Evolutionary conservation across 2,797 vertebrate genomes (phyloP), one percentile per base, ranked within the genome.

Genomic region (Enoplosus armatus): DNA sequence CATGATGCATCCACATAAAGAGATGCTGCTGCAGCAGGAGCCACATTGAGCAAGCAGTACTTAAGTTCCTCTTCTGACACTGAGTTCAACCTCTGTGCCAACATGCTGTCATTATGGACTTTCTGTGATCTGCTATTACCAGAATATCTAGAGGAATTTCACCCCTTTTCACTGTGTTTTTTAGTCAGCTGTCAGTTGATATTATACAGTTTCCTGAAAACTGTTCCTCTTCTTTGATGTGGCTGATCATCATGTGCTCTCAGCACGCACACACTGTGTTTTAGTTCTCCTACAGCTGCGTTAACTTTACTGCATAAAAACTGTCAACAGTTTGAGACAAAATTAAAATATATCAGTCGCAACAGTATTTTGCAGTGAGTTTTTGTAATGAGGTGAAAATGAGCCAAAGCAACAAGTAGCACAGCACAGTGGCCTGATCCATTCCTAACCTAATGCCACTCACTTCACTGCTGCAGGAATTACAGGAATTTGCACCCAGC

Each of bases 391-490:
- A 37, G 39, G 2, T 61, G 10, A 55, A 66, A 58, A 62, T 33
- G 15, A 60, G 39, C 22, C 37, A 68, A 66, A 53, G 47, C 41
- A 48, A 39, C 35, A n/a, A n/a, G 67, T 1, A 29, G 54, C 56
- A 37, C 5, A 37, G 47, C 51, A 24, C 33, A 26, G 54, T 14
- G 31, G 58, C n/a, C 27, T 37, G 51, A 60, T 26, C 41, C 8
- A 26, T 55, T 75, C 18, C 2, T 50, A 4, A 71, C 2, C 22
- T 50, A 37, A 63, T 60, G 18, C 59, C 29, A 14, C 55, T 31
- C 65, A 67, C 51, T 37, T 14, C 24, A 20, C 7, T 7, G 47
- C 35, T 51, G 53, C 59, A 73, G 45, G 65, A 85, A 80, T 68
- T 35, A 41, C 47, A 71, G n/a, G 65, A 69, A 61, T 78, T 37